Percentiles rank a stretch among this genome's conserved stretches.
These are phyloP conservation scores for Hirundichthys speculiger DNA, from an alignment of 2,113 vertebrate genomes.

Conservation along the genomic window DNA sequence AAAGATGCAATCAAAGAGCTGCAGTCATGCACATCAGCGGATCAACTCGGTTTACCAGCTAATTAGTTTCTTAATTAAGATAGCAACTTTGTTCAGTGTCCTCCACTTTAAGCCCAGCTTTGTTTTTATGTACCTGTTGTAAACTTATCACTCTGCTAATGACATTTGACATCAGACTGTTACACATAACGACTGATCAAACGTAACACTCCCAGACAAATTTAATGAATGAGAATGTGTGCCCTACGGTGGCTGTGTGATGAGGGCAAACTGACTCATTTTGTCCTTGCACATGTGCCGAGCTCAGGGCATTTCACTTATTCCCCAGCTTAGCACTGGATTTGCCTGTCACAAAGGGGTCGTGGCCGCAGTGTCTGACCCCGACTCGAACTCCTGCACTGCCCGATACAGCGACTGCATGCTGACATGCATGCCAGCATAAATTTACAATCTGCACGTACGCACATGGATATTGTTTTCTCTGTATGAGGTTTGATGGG, in stretches of 20 bases:
- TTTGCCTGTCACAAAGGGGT: constrained; percentile 89
- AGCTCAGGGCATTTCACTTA: constrained; percentile 88
- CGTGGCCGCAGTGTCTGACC: constrained; percentile 86
- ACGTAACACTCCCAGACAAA: constrained; percentile 12
- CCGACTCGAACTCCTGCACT: constrained; percentile 78
- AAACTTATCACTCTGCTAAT: neutral
- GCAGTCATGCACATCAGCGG: neutral
- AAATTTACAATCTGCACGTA: constrained; percentile 3
- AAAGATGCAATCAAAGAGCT: constrained; percentile 23
- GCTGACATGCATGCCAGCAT: constrained; percentile 14
- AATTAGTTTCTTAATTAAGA: neutral
- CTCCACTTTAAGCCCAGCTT: neutral
- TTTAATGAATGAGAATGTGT: constrained; percentile 36
- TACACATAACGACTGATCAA: neutral
- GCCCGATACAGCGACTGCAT: constrained; percentile 50
- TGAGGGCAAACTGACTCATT: constrained; percentile 26
- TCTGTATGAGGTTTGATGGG: neutral
- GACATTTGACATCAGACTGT: neutral
- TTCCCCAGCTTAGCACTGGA: constrained; percentile 88
- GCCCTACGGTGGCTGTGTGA: constrained; percentile 14
- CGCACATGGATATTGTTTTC: constrained; percentile 4
- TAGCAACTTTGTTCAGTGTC: neutral
- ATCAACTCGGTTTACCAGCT: neutral
- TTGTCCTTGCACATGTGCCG: constrained; percentile 81
- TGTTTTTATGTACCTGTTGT: neutral